Conservation (phyloP, 2,797 vertebrate genomes). For the Catostomus latipinnis region DNA sequence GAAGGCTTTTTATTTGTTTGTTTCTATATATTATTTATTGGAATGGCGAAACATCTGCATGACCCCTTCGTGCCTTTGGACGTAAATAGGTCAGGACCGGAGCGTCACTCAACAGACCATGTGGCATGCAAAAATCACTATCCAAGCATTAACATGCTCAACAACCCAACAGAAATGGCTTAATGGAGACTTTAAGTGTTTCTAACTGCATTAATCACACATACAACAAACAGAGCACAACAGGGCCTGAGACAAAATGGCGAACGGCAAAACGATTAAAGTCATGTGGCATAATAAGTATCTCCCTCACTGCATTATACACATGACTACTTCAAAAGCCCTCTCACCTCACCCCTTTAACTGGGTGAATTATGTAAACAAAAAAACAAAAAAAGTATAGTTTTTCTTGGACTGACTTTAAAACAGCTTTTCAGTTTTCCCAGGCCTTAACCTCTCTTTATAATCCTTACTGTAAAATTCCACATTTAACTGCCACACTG, state of each 20-base stretch:
- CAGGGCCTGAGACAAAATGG: conserved; percentile 19
- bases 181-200: conserved; percentile 58
- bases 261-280: conserved; percentile 2
- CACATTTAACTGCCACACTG: background rate
- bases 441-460: background rate
- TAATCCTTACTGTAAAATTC: background rate
- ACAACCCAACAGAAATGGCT: conserved; percentile 51
- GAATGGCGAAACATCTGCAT: conserved; percentile 60
- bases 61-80: conserved; percentile 33
- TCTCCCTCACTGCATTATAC: background rate
- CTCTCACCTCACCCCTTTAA: too few species aligned
- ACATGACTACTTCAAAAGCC: background rate
- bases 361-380: background rate
- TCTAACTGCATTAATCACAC: conserved; percentile 35
- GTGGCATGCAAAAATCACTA: conserved; percentile 37
- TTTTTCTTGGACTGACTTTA: background rate
- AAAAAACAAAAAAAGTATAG: background rate
- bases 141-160: conserved; percentile 45
- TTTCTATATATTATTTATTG: conserved; percentile 13
- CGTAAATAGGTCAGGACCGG: conserved; percentile 61
- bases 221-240: conserved; percentile 47
- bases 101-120: conserved; percentile 50
- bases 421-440: background rate
- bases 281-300: background rate
- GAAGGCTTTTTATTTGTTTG: conserved; percentile 6